Base-by-base conservation (phyloP, 2,888 invertebrate genomes). In the Eilema depressum region DNA sequence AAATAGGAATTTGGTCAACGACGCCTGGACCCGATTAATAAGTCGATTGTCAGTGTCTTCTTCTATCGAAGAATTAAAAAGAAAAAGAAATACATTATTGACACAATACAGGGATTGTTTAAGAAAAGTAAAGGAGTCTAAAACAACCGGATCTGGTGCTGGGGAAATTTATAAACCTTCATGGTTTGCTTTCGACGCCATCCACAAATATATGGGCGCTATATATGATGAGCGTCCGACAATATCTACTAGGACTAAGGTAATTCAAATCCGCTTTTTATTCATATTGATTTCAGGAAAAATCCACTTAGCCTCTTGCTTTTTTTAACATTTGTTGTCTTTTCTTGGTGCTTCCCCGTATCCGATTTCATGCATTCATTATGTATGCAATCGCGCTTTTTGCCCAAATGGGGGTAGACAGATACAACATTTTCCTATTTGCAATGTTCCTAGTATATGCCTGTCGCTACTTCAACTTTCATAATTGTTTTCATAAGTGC, bases 21-120 rank as follows among this genome's bases (percentile, higher is more conserved):
- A 75, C 14, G 79, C 77, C 25, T 80, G 79, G 79, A 37, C 33
- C 2, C 68, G 77, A 37, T 62, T 80, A 10, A 68, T 65, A 28
- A 68, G 72, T 11, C 70, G 71, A 4, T 73, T 80, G 63, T 73
- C 64, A 25, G 59, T 67, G 8, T 63, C 71, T 23, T 79, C 73
- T 59, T 65, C 76, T 26, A 57, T 76, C 12, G 70, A 68, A 0
- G 77, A 80, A 4, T 67, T 80, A n/a, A 79, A 78, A 56, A 79
- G 72, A 70, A 78, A 80, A 63, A 80, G 76, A 67, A 76, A 79
- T 28, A 75, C 73, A 25, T 41, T 79, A 26, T 76, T 79, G 70
- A 76, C 80, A 1, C 68, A 78, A 17, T 80, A 80, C 65, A 74
- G 77, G 23, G 53, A 68, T 23, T 75, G 73, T 37, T 77, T 73